Base-by-base conservation (phyloP, 2,797 vertebrate species). In the Nyctalus aviator region DNA sequence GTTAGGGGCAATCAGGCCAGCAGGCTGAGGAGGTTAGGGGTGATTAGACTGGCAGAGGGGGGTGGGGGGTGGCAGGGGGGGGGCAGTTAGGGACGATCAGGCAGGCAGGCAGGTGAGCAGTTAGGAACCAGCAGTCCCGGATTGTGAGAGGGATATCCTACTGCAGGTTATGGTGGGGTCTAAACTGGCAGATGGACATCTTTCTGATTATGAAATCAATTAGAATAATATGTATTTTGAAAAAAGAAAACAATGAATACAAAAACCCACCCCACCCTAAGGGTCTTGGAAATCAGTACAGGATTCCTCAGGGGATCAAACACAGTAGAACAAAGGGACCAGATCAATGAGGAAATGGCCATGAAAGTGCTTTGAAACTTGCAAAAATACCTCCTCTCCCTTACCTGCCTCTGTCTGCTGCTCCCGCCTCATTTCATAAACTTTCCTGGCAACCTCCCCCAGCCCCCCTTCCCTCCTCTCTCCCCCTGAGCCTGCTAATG, bases 401-500 rank as follows among this genome's bases (percentile, higher is more conserved):
- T 32, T 21, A 13, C 11, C n/a, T 68, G 57, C 2, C 66, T 20
- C 66, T 69, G 75, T 59, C 64, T 71, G 72, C 37, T 90, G 0
- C 89, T 73, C 64, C 30, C 27, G 68, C 87, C 81, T 84, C 95
- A 94, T 95, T 96, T 93, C 62, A 94, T 93, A 83, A 95, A 96
- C 93, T 96, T 96, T 82, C 66, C 91, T 59, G 48, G 87, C 71
- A 88, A 62, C 62, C 79, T 96, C 92, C 88, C 95, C 92, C 91
- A 96, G 94, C 0, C 2, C 88, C 93, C 46, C 94, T 95, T 53
- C 57, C 48, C 85, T 96, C 92, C 95, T 0, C 0, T 50, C 68
- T 94, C 95, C 82, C 92, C 94, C 87, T 12, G 10, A 96, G 95
- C 59, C 92, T 0, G 0, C 41, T 95, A 98, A 98, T 23, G 84